Conservation (phyloP, 2,888 invertebrate genomes). For the Caenorhabditis auriculariae region DNA sequence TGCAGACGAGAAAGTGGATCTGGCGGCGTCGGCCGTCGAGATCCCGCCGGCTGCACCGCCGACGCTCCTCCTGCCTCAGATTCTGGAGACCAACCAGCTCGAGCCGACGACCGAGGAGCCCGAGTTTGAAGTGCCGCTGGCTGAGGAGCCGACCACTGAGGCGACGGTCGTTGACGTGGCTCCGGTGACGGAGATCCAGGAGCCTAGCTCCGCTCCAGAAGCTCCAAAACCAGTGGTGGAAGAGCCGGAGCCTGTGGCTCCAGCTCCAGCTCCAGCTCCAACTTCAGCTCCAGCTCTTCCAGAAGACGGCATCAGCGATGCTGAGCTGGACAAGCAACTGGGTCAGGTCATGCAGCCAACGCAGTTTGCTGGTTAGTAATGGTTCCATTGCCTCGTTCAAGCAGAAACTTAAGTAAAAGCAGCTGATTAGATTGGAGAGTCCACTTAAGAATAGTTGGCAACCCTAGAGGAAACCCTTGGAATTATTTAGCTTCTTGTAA, state of each 20-base stretch:
- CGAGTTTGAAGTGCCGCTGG: slow-evolving; percentile 6
- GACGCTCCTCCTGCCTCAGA: slow-evolving; percentile 12
- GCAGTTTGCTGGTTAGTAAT: no score
- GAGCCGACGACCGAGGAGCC: slow-evolving; percentile 18
- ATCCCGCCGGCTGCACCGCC: slow-evolving; percentile 18
- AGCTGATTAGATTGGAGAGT: no score
- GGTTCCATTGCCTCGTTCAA: no score
- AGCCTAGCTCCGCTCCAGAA: not conserved
- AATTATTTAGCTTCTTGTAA: no score
- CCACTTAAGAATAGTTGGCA: no score
- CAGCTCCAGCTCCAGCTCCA: not conserved
- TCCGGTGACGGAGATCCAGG: not conserved
- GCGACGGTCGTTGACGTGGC: not conserved
- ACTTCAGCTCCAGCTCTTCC: no score
- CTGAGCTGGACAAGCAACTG: slow-evolving; percentile 19
- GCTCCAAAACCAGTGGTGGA: not conserved
- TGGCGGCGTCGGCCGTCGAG: slow-evolving; percentile 13
- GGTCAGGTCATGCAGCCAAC: slow-evolving; percentile 18
- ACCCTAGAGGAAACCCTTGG: no score
- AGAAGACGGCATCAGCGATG: slow-evolving; percentile 21
- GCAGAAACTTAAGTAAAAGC: no score
- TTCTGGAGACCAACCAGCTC: slow-evolving; percentile 4
- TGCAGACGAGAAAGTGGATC: slow-evolving; percentile 17
- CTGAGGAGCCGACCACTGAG: not conserved
- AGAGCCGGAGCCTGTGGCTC: not conserved